Evolutionary conservation across 1,140 invertebrate species (phyloP), one percentile per base, ranked within the genome.

Genomic region (Pantala flavescens): DNA sequence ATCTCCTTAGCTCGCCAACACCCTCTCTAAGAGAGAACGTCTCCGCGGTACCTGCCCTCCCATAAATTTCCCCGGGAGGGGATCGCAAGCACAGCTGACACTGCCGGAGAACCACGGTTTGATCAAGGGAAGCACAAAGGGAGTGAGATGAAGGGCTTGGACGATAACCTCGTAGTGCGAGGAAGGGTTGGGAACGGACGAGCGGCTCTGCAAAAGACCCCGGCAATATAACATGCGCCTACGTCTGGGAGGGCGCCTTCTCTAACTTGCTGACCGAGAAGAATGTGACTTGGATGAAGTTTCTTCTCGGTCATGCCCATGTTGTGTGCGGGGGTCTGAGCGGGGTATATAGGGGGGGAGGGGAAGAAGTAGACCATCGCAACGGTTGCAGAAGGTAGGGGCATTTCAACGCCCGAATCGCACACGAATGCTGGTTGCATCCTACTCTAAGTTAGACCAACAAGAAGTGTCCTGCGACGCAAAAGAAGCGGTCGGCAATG

Each of bases 211-310:
- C 5, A 63, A 63, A 21, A 63, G 49, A 12, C 3, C 49, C 49
- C 16, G n/a, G 49, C 49, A 63, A 63, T 63, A 63, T 63, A 63
- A 21, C 49, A 63, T 63, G 49, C 12, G 49, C 49, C 49, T 63
- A 12, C 49, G 49, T 63, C 49, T 63, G 49, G 49, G 49, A 19
- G 49, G 49, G 49, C 49, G 49, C 28, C 28, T 36, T 9, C 16
- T 21, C 49, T 12, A 63, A 63, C 16, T 63, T 63, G 49, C 49
- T 63, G 49, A 63, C 49, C 49, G 12, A 63, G 49, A 63, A 63
- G 49, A 63, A 63, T 63, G 49, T 63, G 49, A 63, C 49, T 63
- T 63, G 49, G 49, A 63, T 63, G 49, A 63, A 63, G 49, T 63
- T 63, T 21, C 49, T 63, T 21, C 49, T 21, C 12, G 49, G 14